Evolutionary conservation across 2,797 vertebrate genomes (phyloP).

Genomic region (Scarus forsteni): DNA sequence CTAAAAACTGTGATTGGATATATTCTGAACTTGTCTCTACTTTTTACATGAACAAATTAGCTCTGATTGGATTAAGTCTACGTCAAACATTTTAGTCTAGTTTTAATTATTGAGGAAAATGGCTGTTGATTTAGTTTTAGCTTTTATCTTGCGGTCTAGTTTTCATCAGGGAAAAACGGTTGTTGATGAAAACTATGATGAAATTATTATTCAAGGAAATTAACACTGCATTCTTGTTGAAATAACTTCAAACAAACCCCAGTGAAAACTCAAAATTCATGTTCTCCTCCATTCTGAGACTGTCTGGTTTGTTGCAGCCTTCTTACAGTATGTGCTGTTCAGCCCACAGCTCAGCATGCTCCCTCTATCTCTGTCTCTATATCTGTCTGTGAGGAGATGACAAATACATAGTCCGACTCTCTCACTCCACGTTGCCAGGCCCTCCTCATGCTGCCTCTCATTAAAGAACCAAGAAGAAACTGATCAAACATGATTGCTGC

Average conservation of each 20-base stretch:
- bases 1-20: too few species aligned
- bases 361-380: not conserved
- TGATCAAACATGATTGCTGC: constrained; percentile 51
- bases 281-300: not conserved
- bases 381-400: constrained; percentile 18
- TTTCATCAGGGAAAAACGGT: too few species aligned
- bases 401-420: constrained; percentile 47
- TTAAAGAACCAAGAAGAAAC: constrained; percentile 34
- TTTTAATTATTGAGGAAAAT: too few species aligned
- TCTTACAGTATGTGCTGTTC: not conserved
- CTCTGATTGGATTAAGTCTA: too few species aligned
- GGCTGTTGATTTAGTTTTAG: too few species aligned
- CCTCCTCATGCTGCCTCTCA: constrained; percentile 22
- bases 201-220: not conserved
- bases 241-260: not conserved
- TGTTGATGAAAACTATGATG: too few species aligned
- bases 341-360: not conserved
- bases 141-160: too few species aligned
- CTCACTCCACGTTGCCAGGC: constrained; percentile 8
- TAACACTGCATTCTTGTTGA: not conserved
- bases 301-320: not conserved
- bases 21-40: too few species aligned
- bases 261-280: not conserved
- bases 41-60: too few species aligned
- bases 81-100: too few species aligned